Evolutionary conservation across 1,140 invertebrate genomes (phyloP).

Genomic region (Charaxes varanes): DNA sequence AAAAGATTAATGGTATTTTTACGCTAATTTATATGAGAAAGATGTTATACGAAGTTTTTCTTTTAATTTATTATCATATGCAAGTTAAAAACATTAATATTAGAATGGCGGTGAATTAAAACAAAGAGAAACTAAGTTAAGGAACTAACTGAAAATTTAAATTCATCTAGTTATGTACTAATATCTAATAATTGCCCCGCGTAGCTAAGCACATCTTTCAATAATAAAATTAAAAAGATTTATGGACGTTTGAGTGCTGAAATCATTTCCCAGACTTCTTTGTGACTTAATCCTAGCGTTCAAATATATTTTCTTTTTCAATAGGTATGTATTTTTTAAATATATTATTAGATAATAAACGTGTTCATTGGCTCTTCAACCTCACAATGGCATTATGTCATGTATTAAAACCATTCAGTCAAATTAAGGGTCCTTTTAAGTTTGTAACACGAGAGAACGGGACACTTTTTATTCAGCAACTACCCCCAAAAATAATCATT

Average conservation of each 20-base stretch:
- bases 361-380: slow-evolving; percentile 31
- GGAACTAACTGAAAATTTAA: slow-evolving; percentile 19
- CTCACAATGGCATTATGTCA: slow-evolving; percentile 23
- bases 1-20: no score
- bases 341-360: not conserved
- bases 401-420: not conserved
- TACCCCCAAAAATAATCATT: not conserved
- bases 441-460: slow-evolving; percentile 24
- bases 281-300: no score
- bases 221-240: no score
- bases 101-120: slow-evolving; percentile 36
- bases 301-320: no score
- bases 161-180: slow-evolving; percentile 6
- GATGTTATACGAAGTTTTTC: no score
- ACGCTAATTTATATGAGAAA: no score
- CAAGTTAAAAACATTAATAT: slow-evolving; percentile 8
- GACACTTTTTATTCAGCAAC: slow-evolving; percentile 4
- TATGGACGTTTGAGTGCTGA: no score
- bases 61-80: no score
- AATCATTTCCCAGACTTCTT: no score
- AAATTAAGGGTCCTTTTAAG: not conserved
- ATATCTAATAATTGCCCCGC: slow-evolving; percentile 6
- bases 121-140: slow-evolving; percentile 25
- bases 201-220: no score
- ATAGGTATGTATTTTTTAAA: no score